These are phyloP conservation scores for Ptilonorhynchus violaceus DNA, from an alignment of 2,113 vertebrate species.

Conservation along the genomic window DNA sequence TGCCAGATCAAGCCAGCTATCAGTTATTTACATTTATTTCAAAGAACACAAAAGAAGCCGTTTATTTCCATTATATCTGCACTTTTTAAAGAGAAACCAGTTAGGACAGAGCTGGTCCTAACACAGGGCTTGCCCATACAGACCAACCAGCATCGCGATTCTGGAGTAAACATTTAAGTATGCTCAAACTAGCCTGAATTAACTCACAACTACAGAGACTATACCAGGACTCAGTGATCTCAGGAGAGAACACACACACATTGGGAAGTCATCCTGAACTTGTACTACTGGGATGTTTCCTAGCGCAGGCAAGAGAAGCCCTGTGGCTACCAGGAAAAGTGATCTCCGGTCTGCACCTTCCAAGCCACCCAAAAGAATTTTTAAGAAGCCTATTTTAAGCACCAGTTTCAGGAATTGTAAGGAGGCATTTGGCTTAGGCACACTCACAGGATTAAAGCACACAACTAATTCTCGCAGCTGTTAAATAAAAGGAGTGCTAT, in stretches of 20 bases:
- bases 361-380: neutral
- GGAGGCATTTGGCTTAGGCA: neutral
- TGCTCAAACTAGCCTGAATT: neutral
- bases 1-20: conserved; percentile 56
- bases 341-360: neutral
- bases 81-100: neutral
- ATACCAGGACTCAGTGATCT: neutral
- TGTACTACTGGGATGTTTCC: neutral
- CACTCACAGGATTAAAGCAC: neutral
- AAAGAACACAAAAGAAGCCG: conserved; percentile 41
- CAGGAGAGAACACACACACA: neutral
- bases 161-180: neutral
- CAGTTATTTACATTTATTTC: conserved; percentile 61
- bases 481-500: neutral
- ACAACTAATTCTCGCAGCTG: neutral
- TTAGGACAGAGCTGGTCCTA: neutral
- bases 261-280: neutral
- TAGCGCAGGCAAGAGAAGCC: neutral
- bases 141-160: neutral
- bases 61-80: conserved; percentile 33
- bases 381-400: conserved; percentile 14
- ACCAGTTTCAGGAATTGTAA: neutral
- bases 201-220: neutral
- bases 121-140: neutral
- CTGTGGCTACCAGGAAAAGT: neutral